Percentiles rank a stretch among this genome's conserved stretches.
Evolutionary conservation across 2,888 invertebrate species (phyloP).

Genomic region (Drosophila tanythrix): DNA sequence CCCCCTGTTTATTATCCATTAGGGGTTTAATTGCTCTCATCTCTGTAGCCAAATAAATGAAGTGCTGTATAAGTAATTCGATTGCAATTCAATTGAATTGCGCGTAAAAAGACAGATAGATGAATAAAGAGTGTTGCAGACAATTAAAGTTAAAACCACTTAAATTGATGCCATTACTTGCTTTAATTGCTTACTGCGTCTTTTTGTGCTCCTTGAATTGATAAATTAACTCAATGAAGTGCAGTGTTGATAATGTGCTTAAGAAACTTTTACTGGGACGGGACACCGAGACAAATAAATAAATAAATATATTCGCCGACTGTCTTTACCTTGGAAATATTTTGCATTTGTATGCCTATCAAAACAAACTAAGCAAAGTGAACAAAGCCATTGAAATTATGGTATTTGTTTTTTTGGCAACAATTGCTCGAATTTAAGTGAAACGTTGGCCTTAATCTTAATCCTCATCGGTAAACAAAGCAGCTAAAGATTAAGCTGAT

Average conservation of each 20-base stretch:
- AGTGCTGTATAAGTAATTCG: neutral
- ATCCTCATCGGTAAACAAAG: neutral
- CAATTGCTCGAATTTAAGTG: neutral
- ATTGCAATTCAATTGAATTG: slow-evolving; percentile 2
- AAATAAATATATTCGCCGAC: neutral
- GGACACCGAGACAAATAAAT: neutral
- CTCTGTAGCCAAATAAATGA: slow-evolving; percentile 7
- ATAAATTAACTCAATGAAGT: neutral
- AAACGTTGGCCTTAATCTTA: neutral
- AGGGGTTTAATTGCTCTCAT: neutral
- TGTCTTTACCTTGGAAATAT: neutral
- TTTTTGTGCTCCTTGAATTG: neutral
- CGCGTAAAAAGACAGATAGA: neutral
- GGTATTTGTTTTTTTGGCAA: neutral
- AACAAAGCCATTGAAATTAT: neutral
- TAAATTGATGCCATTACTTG: neutral
- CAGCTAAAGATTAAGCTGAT: neutral
- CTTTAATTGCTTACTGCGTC: neutral
- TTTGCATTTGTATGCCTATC: neutral
- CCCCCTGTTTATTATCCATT: slow-evolving; percentile 18
- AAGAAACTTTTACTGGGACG: neutral
- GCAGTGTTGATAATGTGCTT: neutral
- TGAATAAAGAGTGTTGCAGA: too few relatives aligned
- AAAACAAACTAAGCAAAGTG: neutral
- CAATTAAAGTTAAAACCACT: neutral